Conservation (phyloP, 2,113 vertebrate genomes). For the Bubo bubo region DNA sequence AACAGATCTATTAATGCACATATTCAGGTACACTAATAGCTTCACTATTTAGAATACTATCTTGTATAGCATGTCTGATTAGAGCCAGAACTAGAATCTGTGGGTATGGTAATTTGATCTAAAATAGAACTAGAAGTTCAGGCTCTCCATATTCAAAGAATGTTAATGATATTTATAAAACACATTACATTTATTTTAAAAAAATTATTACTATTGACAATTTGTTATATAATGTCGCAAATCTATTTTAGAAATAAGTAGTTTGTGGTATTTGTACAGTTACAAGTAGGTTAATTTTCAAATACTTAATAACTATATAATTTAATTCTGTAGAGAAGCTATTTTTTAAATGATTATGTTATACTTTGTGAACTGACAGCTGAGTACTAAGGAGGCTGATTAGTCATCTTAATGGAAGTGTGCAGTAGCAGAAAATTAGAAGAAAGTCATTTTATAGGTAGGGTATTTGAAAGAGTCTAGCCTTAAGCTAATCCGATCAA, state of each 20-base stretch:
- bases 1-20: background rate
- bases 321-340: background rate
- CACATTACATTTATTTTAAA: background rate
- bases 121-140: background rate
- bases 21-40: background rate
- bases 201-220: background rate
- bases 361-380: background rate
- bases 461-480: background rate
- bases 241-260: background rate
- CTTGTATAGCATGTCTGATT: rapidly evolving
- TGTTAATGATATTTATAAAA: background rate
- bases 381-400: background rate
- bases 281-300: background rate
- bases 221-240: background rate
- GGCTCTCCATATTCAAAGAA: background rate
- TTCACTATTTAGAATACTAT: background rate
- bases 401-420: background rate
- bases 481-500: background rate
- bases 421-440: background rate
- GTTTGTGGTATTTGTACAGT: background rate
- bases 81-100: background rate
- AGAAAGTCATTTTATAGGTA: background rate
- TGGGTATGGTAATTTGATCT: background rate
- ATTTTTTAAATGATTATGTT: background rate
- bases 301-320: background rate